phyloP scores from a whole-genome alignment of 2,113 vertebrate genomes.

The Neogale vison region DNA sequence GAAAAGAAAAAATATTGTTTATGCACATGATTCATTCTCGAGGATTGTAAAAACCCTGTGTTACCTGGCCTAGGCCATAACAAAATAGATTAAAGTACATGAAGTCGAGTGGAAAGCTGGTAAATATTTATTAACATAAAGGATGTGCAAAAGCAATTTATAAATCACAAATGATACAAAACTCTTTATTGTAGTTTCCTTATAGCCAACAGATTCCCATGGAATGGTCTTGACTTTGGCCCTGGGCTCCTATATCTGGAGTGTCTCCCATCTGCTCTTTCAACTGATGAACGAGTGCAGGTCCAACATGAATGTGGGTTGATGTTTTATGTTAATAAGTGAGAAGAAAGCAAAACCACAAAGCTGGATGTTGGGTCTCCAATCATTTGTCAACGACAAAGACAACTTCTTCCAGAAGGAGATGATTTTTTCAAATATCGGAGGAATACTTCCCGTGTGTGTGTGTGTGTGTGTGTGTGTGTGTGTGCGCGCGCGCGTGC shows the following conservation, averaged over 20 bases:
- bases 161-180: neutral
- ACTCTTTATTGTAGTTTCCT: neutral
- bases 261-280: neutral
- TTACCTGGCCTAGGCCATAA: neutral
- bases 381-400: neutral
- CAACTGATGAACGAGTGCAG: neutral
- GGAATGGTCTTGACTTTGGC: neutral
- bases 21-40: neutral
- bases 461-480: too few species aligned
- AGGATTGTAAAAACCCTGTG: neutral
- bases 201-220: neutral
- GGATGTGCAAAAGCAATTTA: neutral
- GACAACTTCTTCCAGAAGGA: neutral
- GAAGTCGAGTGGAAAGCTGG: neutral
- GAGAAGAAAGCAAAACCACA: neutral
- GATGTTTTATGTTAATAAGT: neutral
- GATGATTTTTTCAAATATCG: neutral
- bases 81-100: neutral
- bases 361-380: neutral
- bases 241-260: neutral
- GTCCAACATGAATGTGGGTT: neutral
- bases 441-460: neutral
- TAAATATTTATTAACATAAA: neutral
- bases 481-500: rapidly evolving
- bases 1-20: neutral